Percentiles rank a stretch among this genome's conserved stretches.
These are phyloP conservation scores for Rhabditoides inermis DNA, from an alignment of 2,888 invertebrate genomes.

Conservation along the genomic window DNA sequence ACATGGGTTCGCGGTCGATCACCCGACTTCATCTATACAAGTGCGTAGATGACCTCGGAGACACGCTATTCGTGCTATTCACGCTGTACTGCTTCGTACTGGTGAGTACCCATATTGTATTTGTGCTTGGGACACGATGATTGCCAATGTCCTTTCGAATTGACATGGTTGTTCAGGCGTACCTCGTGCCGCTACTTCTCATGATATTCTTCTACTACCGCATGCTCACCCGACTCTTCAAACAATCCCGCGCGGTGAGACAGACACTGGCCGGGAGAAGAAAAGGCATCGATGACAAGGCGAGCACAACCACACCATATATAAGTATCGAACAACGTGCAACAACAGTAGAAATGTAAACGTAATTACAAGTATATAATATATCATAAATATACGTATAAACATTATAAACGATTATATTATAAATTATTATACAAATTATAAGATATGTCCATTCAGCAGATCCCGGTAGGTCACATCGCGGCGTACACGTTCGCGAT, in stretches of 20 bases:
- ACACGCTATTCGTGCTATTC: conserved; percentile 27
- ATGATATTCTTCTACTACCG: conserved; percentile 48
- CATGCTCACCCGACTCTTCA: conserved; percentile 42
- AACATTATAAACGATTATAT: too few relatives aligned
- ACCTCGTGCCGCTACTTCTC: conserved; percentile 40
- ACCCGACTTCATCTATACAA: conserved; percentile 32
- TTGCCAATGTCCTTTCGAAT: not conserved
- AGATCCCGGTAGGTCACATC: conserved; percentile 45
- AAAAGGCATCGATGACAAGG: conserved; percentile 19
- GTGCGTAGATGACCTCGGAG: conserved; percentile 35
- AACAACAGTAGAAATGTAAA: too few relatives aligned
- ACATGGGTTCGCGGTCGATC: conserved; percentile 21
- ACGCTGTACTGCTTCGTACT: conserved; percentile 30
- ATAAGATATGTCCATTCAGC: too few relatives aligned
- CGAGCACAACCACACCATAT: too few relatives aligned
- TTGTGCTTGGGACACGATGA: not conserved
- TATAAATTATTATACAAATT: too few relatives aligned
- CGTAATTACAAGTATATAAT: too few relatives aligned
- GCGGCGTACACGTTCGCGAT: conserved; percentile 50
- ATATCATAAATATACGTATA: too few relatives aligned
- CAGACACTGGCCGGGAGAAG: conserved; percentile 18
- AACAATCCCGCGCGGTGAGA: conserved; percentile 31
- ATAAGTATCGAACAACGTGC: too few relatives aligned
- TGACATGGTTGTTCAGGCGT: conserved; percentile 22
- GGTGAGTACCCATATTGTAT: conserved; percentile 10